Evolutionary conservation across 37 sponge, comb jelly and placozoan genomes (phyloP).

Genomic region (Amphimedon queenslandica): DNA sequence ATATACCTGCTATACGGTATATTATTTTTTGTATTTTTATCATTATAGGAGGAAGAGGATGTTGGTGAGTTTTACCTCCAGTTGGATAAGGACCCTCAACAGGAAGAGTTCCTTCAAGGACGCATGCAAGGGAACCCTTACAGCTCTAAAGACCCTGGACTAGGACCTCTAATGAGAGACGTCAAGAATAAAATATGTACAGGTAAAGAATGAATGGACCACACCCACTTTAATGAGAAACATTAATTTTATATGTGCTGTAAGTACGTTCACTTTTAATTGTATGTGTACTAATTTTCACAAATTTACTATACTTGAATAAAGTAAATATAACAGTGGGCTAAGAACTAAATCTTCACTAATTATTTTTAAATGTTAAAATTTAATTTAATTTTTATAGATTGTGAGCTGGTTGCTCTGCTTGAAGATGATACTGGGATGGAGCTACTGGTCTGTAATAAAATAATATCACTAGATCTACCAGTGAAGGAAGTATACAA

Average conservation of each 20-base stretch:
- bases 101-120: slow-evolving; percentile 96
- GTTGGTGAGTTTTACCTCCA: slow-evolving; percentile 70
- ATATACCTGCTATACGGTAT: no score
- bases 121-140: slow-evolving; percentile 97
- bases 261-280: no score
- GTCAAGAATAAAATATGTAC: slow-evolving; percentile 95
- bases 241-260: no score
- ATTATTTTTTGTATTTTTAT: neutral
- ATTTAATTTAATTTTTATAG: slow-evolving; percentile 37
- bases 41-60: slow-evolving; percentile 68
- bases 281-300: neutral
- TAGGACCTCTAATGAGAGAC: slow-evolving; percentile 94
- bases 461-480: slow-evolving; percentile 90
- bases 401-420: slow-evolving; percentile 91
- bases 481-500: slow-evolving; percentile 95
- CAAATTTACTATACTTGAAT: no score
- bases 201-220: slow-evolving; percentile 17
- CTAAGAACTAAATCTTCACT: no score
- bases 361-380: no score
- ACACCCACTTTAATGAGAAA: neutral
- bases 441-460: slow-evolving; percentile 90
- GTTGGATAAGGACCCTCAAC: slow-evolving; percentile 93
- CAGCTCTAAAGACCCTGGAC: slow-evolving; percentile 62
- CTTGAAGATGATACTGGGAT: slow-evolving; percentile 94
- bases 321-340: no score